These are phyloP conservation scores for Cathartes aura DNA, from an alignment of 2,113 vertebrate genomes.

Conservation along the genomic window DNA sequence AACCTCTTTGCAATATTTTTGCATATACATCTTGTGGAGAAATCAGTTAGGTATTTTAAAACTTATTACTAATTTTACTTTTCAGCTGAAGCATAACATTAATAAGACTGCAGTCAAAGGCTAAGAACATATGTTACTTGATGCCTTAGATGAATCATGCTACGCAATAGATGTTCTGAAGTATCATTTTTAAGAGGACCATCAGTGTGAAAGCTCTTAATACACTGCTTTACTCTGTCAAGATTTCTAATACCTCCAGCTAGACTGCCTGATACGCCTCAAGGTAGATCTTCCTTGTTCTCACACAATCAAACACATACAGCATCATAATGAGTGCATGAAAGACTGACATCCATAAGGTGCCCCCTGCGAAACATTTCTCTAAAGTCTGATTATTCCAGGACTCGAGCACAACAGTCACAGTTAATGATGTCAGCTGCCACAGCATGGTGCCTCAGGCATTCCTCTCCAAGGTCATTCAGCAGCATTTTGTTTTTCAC, in stretches of 20 bases:
- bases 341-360: slow-evolving; percentile 67
- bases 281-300: slow-evolving; percentile 69
- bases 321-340: slow-evolving; percentile 62
- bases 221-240: slow-evolving; percentile 71
- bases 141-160: slow-evolving; percentile 62
- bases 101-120: slow-evolving; percentile 53
- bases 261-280: slow-evolving; percentile 59
- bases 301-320: slow-evolving; percentile 77
- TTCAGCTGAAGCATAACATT: slow-evolving; percentile 38
- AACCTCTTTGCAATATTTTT: neutral
- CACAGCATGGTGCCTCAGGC: slow-evolving; percentile 70
- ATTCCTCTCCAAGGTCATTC: slow-evolving; percentile 79
- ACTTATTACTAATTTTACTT: slow-evolving; percentile 55
- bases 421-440: slow-evolving; percentile 63
- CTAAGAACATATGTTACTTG: slow-evolving; percentile 61
- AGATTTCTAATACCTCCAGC: slow-evolving; percentile 63
- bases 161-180: neutral
- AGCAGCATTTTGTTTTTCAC: slow-evolving; percentile 64
- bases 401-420: slow-evolving; percentile 24
- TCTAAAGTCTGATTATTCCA: slow-evolving; percentile 70
- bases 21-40: neutral
- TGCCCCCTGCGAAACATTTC: slow-evolving; percentile 66
- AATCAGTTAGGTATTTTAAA: slow-evolving; percentile 51
- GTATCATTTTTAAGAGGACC: slow-evolving; percentile 65
- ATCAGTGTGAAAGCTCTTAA: slow-evolving; percentile 68